Evolutionary conservation across 2,888 invertebrate species (phyloP), one percentile per base, ranked within the genome.

Genomic region (Chrysina gloriosa): DNA sequence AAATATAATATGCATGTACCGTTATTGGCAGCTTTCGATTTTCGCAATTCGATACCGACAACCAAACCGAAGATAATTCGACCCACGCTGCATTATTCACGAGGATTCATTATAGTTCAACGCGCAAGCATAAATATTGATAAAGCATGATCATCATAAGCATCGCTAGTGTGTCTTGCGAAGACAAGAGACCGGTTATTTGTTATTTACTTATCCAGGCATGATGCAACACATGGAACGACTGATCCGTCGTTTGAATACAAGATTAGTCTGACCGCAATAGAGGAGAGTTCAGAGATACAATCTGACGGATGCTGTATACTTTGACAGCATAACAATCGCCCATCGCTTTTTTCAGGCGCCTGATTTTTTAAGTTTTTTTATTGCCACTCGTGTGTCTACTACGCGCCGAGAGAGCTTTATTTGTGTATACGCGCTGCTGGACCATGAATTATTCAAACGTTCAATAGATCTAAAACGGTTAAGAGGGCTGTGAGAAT

Each of bases 281-380:
- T 72, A 65, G 70, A 70, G 67, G 56, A 71, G 69, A 65, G 52
- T 64, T 47, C 61, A 64, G 63, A 69, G 73, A 73, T 73, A 72
- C 68, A 19, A 73, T 73, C 73, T 73, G 71, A 68, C 73, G 73
- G 73, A 73, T 73, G 73, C 73, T 73, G 73, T 42, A 66, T 54
- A 72, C 73, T 67, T 67, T 63, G 65, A 39, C 65, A 48, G 73
- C 72, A 73, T 73, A 73, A 71, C 69, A 73, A 73, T 71, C 64
- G 67, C 42, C 19, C 58, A 61, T 61, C 27, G 58, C 27, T 61
- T 61, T 58, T 69, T 69, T 69, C 67, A 69, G 72, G 72, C 72
- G 72, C 72, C 72, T 67, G 61, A 36, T 61, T 61, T 61, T 58
- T 61, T 54, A 54, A 42, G 58, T 25, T 39, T 61, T 42, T 61